Evolutionary conservation across 2,888 invertebrate genomes (phyloP).

Genomic region (Protodeltote pygarga): DNA sequence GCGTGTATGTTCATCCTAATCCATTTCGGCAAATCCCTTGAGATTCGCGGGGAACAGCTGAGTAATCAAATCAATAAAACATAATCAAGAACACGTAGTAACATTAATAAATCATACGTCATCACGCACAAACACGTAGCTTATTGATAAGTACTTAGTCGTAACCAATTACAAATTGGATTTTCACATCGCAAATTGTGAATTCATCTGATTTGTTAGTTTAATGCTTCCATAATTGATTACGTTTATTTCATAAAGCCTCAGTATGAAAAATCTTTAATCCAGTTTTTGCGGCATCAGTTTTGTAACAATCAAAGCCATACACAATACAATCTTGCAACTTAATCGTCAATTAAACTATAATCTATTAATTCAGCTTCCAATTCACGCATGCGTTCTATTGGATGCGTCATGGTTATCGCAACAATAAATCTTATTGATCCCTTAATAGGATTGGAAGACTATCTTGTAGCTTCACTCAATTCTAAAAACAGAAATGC

Average conservation of each 20-base stretch:
- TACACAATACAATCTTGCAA: constrained; percentile 1
- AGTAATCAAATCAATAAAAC: too few relatives aligned
- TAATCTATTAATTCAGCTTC: neutral
- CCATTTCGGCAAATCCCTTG: too few relatives aligned
- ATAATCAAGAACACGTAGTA: too few relatives aligned
- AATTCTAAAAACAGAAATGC: constrained; percentile 30
- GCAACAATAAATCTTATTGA: neutral
- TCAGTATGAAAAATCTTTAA: too few relatives aligned
- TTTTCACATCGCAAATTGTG: constrained; percentile 32
- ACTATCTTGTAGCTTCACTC: constrained; percentile 16
- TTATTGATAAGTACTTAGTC: constrained; percentile 27
- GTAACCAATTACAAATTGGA: constrained; percentile 34
- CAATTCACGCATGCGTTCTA: neutral
- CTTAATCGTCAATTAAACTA: neutral
- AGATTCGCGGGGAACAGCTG: too few relatives aligned
- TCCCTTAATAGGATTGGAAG: constrained; percentile 24
- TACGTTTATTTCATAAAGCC: constrained; percentile 7
- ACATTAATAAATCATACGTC: too few relatives aligned
- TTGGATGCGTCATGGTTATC: neutral
- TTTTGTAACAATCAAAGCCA: constrained; percentile 1
- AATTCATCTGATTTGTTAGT: constrained; percentile 25
- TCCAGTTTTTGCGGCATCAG: too few relatives aligned
- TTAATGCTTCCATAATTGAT: constrained; percentile 4
- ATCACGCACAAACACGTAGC: too few relatives aligned
- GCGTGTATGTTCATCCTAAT: too few relatives aligned